Base-by-base conservation (phyloP, 1,140 invertebrate genomes). In the Pogonognathellus flavescens region DNA sequence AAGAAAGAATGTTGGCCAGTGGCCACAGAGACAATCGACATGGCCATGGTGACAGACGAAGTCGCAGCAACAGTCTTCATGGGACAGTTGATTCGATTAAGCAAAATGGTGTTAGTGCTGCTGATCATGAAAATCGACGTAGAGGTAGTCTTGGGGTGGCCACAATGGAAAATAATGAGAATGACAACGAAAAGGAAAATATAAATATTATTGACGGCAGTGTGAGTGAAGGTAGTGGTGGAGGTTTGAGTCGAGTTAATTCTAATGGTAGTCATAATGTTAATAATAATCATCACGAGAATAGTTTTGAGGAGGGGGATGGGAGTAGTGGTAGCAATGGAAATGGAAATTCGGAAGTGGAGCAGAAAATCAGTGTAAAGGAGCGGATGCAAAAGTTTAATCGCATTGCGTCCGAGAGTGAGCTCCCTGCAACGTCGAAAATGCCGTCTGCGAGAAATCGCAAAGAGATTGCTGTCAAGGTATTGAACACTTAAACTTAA, bases 321-420 rank as follows among this genome's bases (percentile, higher is more conserved):
- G 85, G 85, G 62, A 86, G 76, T 41, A 41, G 31, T 85, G 59
- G n/a, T 25, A 49, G 49, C 82, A 86, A 80, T 85, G 84, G 59
- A 81, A 88, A 86, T 83, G 84, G 70, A 80, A 86, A 80, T 80
- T 84, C 89, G 83, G 87, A 91, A 84, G 57, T 89, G 88, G 87
- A 91, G 88, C 89, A 92, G 91, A 91, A 94, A 88, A 93, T 97
- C 86, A 97, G 96, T 87, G 96, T 98, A 5, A 96, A 96, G 90
- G 97, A 98, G 90, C 93, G 96, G 86, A 97, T 95, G 89, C 94
- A 97, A 91, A 96, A 96, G 90, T 97, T 98, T 90, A 97, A 98
- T 91, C 93, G 95, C 88, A 94, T 98, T 93, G 95, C 96, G 80
- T 96, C 95, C 8, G 94, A 95, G 88, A 93, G 93, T 89, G 94